A percentile compares a stretch with the other conserved stretches of the same genome.
Conservation (phyloP, 2,888 invertebrate genomes). For the Eustalomyia histrio region DNA sequence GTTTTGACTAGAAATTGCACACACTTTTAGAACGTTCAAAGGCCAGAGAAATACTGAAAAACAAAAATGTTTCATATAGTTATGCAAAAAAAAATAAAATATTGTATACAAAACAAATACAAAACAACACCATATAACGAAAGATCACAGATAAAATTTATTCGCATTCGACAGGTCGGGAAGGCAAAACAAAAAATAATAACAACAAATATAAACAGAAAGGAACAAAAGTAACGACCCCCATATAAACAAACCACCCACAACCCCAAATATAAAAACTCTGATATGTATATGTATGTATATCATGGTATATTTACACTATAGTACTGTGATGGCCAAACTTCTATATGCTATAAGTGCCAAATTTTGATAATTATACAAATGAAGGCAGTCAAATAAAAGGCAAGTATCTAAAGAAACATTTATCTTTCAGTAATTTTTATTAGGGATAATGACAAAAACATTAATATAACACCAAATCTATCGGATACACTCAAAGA, state of each 20-base stretch:
- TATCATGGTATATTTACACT: constrained; percentile 28
- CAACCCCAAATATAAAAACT: constrained; percentile 17
- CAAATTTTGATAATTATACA: too few relatives aligned
- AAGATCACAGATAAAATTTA: constrained; percentile 41
- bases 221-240: constrained; percentile 9
- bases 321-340: constrained; percentile 17
- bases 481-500: too few relatives aligned
- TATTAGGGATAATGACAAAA: too few relatives aligned
- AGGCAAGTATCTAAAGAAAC: too few relatives aligned
- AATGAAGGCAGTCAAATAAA: too few relatives aligned
- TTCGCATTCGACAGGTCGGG: constrained; percentile 28
- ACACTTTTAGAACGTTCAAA: constrained; percentile 53
- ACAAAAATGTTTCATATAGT: constrained; percentile 25
- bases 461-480: too few relatives aligned
- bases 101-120: constrained; percentile 9
- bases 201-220: constrained; percentile 15
- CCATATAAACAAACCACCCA: constrained; percentile 51
- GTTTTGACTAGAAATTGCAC: constrained; percentile 21
- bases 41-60: constrained; percentile 57
- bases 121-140: constrained; percentile 11
- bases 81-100: constrained; percentile 47
- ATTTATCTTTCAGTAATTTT: too few relatives aligned
- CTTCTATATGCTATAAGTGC: neutral
- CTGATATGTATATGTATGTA: neutral
- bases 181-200: constrained; percentile 16